These are phyloP conservation scores for Cephalophus harveyi DNA, from an alignment of 2,113 vertebrate genomes.

Conservation along the genomic window DNA sequence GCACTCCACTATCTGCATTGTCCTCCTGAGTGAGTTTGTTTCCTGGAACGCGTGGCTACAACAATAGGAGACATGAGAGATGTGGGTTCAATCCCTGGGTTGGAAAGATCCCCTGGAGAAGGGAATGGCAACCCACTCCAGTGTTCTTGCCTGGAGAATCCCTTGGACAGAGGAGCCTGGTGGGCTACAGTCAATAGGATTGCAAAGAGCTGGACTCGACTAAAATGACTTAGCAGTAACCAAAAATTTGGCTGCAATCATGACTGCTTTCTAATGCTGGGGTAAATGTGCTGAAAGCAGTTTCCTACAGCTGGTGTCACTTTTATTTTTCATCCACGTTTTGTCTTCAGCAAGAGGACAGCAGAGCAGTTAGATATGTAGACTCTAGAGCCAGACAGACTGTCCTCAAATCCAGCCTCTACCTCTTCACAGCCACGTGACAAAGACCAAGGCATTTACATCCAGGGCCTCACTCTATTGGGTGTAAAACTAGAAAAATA, in stretches of 20 bases:
- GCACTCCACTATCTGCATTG: neutral
- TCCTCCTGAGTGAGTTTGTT: neutral
- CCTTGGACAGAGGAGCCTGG: neutral
- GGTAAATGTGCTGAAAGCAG: neutral
- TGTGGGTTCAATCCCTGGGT: neutral
- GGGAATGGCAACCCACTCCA: neutral
- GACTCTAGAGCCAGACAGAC: neutral
- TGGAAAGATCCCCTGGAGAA: neutral
- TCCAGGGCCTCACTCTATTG: neutral
- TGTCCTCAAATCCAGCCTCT: neutral
- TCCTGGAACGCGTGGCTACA: rapidly evolving
- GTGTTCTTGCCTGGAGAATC: neutral
- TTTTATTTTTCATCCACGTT: neutral
- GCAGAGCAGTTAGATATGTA: neutral
- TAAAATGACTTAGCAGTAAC: neutral
- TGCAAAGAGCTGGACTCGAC: neutral
- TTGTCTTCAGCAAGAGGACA: neutral
- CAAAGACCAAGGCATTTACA: neutral
- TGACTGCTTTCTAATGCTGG: neutral
- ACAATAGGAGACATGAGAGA: neutral
- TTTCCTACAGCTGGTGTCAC: rapidly evolving
- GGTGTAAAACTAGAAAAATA: neutral
- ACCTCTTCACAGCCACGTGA: neutral
- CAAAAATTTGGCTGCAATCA: neutral
- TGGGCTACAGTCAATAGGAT: neutral